Evolutionary conservation across 2,888 invertebrate genomes (phyloP), one percentile per base, ranked within the genome.

Genomic region (Drosophila yooni): DNA sequence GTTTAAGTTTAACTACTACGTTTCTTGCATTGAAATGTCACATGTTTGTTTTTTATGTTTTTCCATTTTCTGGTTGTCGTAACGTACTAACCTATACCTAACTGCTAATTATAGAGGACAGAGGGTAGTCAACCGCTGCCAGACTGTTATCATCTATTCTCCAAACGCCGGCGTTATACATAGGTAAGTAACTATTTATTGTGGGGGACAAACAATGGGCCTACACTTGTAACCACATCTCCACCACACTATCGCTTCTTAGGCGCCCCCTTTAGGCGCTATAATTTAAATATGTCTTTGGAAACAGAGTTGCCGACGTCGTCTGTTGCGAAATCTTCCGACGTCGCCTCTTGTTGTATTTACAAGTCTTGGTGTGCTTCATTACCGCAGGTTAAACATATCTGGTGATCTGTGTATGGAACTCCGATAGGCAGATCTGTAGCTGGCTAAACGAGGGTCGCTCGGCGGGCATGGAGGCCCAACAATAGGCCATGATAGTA

Each of bases 401-500:
- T 94, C 96, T 95, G 71, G 97, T 97, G 73, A 98, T 95, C 93
- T 97, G 97, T 81, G 96, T 95, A 93, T 97, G 96, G 93, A 97
- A 97, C 91, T 97, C 97, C 91, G 97, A 95, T 33, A 97, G 94
- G 93, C 97, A 97, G 78, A 97, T 96, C 91, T 97, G 96, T 31
- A 97, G 94, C 91, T 97, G 97, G 40, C 96, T 95, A 89, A 97
- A 95, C 62, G 97, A 97, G 13, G 97, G 97, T 86, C 97, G 95
- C 91, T 97, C 97, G 92, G 96, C 96, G 13, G 97, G 95, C 77
- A 96, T 96, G 95, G 97, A 96, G 40, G 97, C 97, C 97, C 97
- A 98, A 92, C 97, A 97, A 92, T 97, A 97, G n/a, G 97, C 97
- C 97, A 97, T 98, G 68, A 97, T 97, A 38, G 97, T 97, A 93